Base-by-base conservation (phyloP, 2,888 invertebrate species). In the Eupithecia centaureata region DNA sequence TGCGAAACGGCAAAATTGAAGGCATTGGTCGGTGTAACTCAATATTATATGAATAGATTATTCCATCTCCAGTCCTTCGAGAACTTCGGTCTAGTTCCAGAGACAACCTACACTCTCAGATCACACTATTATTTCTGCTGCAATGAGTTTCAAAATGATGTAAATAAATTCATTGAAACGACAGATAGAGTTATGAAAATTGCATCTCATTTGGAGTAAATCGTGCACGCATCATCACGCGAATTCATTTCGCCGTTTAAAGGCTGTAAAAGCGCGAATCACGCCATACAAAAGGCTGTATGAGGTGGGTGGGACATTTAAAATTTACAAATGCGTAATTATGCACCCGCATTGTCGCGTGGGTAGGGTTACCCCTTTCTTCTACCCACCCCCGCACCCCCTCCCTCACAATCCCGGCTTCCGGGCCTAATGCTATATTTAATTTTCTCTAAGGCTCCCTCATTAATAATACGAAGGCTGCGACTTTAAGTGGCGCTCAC, bases 311-410 rank as follows among this genome's bases (percentile, higher is more conserved):
- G 90, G 89, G 81, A 89, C 92, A 92, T 93, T 92, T 92, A 92
- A 92, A 92, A 93, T 93, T 90, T 92, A 93, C 92, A 93, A 92
- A 93, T 92, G 92, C 92, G 92, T 93, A 92, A 92, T 93, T 93
- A 93, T 92, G 92, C 92, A 90, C 92, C 92, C 92, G 92, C 90
- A 92, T 92, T 92, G 92, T 92, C 91, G 91, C 87, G 86, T 84
- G 83, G 82, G 77, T 80, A 90, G 90, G 92, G 92, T 90, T 91
- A 80, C 82, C 82, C 82, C 79, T 82, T 82, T 82, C 78, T 79
- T 82, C 81, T 80, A 79, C 79, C 79, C 79, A 78, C 79, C 75
- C 62, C 73, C 30, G 18, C 82, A 82, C 80, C 79, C 79, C 78
- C 76, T 59, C 73, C 83, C 83, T 81, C 84, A 83, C 84, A 84